Conservation (phyloP, 2,113 vertebrate genomes). For the Saguinus midas region DNA sequence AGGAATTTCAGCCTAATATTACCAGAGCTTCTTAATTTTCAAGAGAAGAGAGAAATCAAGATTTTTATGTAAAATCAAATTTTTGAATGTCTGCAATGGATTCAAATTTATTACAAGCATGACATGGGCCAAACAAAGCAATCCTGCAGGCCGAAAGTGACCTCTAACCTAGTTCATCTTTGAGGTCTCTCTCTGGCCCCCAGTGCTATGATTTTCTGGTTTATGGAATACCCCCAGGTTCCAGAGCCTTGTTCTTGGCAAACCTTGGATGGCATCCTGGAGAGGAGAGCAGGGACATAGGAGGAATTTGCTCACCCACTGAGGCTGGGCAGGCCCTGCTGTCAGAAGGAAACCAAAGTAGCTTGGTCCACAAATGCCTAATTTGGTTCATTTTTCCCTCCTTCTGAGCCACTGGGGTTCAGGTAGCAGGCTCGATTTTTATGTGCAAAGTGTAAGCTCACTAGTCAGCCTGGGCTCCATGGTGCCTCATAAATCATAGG, state of each 20-base stretch:
- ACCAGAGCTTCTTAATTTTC: background rate
- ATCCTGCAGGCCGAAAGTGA: background rate
- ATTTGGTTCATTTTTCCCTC: background rate
- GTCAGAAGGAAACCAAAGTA: background rate
- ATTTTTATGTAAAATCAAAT: conserved; percentile 21
- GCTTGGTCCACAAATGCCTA: rapidly evolving
- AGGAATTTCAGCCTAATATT: rapidly evolving
- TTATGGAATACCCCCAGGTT: rapidly evolving
- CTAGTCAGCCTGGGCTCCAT: background rate
- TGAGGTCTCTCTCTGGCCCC: background rate
- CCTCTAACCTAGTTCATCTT: background rate
- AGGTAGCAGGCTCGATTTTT: conserved; percentile 50
- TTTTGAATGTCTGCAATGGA: background rate
- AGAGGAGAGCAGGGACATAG: rapidly evolving
- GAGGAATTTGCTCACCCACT: background rate
- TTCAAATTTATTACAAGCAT: background rate
- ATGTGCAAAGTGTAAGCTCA: conserved; percentile 40
- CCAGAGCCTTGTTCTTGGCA: background rate
- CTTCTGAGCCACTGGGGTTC: background rate
- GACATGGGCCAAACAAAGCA: background rate
- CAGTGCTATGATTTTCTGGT: background rate
- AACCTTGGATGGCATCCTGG: background rate
- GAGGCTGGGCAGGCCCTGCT: background rate
- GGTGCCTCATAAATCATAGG: conserved; percentile 63
- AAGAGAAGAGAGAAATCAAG: background rate